Evolutionary conservation across 2,797 vertebrate genomes (phyloP).

Genomic region (Pantherophis alleghaniensis): DNA sequence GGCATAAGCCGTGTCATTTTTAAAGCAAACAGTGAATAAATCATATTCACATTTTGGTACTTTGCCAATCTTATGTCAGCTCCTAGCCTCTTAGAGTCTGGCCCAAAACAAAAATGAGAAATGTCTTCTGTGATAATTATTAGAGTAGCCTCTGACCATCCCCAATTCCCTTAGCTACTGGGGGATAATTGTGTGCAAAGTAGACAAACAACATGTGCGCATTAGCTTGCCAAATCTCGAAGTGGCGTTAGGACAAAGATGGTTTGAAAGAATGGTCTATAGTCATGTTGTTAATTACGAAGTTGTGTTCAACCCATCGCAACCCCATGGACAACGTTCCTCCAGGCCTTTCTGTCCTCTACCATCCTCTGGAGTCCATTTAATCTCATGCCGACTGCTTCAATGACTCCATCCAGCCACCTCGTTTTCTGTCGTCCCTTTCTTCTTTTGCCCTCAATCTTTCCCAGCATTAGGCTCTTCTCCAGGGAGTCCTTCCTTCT

Average conservation of each 20-base stretch:
- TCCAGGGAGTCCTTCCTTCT: no score
- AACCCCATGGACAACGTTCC: no score
- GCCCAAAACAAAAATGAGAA: constrained; percentile 50
- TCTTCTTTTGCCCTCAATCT: no score
- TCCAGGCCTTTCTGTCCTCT: no score
- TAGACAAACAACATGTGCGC: constrained; percentile 23
- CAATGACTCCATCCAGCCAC: no score
- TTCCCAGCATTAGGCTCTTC: no score
- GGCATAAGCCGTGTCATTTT: not conserved
- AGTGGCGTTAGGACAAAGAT: not conserved
- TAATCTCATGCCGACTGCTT: no score
- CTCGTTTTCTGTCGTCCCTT: no score
- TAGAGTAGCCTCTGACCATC: constrained; percentile 25
- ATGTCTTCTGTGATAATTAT: constrained; percentile 38
- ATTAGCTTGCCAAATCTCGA: constrained; percentile 21
- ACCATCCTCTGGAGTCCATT: no score
- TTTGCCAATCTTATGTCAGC: not conserved
- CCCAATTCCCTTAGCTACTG: constrained; percentile 6
- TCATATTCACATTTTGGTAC: not conserved
- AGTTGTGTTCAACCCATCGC: fast-evolving
- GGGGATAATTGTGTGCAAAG: constrained; percentile 33
- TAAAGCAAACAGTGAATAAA: no score
- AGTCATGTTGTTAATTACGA: not conserved
- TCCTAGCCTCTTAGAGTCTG: constrained; percentile 4
- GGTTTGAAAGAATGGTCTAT: not conserved